Conservation (phyloP, 2,113 vertebrate species). For the Loxodonta africana region DNA sequence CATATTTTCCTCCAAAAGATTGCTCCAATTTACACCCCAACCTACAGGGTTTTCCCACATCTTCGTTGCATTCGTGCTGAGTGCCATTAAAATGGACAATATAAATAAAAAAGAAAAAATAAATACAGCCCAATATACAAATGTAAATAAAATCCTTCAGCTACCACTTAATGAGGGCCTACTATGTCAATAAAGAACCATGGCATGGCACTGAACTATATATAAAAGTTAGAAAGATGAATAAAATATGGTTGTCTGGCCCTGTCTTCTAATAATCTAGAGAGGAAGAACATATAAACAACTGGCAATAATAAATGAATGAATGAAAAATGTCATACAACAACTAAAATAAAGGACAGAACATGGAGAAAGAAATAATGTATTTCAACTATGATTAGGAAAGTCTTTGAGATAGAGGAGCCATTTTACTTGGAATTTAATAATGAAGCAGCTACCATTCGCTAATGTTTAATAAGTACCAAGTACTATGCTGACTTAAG, state of each 20-base stretch:
- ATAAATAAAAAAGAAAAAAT: not conserved
- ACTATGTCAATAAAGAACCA: slow-evolving; percentile 29
- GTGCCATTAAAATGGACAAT: slow-evolving; percentile 49
- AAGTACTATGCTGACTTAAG: not conserved
- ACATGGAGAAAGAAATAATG: not conserved
- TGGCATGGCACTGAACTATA: not conserved
- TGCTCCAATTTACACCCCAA: slow-evolving; percentile 38
- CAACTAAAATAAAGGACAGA: slow-evolving; percentile 8
- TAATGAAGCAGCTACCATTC: not conserved
- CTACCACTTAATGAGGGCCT: not conserved
- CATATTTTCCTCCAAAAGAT: slow-evolving; percentile 66
- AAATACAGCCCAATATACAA: not conserved
- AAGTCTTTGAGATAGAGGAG: not conserved
- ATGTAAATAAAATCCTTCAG: slow-evolving; percentile 42
- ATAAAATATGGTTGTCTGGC: not conserved
- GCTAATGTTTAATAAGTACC: not conserved
- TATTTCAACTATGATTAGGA: not conserved
- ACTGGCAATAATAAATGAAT: not conserved
- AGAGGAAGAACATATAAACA: not conserved
- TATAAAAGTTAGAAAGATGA: not conserved
- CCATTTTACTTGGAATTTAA: not conserved
- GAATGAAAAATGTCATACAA: not conserved
- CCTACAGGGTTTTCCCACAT: slow-evolving; percentile 47
- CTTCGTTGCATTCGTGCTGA: not conserved
- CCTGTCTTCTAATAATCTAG: not conserved